These are phyloP conservation scores for Sapayoa aenigma DNA, from an alignment of 2,113 vertebrate genomes.

Conservation along the genomic window DNA sequence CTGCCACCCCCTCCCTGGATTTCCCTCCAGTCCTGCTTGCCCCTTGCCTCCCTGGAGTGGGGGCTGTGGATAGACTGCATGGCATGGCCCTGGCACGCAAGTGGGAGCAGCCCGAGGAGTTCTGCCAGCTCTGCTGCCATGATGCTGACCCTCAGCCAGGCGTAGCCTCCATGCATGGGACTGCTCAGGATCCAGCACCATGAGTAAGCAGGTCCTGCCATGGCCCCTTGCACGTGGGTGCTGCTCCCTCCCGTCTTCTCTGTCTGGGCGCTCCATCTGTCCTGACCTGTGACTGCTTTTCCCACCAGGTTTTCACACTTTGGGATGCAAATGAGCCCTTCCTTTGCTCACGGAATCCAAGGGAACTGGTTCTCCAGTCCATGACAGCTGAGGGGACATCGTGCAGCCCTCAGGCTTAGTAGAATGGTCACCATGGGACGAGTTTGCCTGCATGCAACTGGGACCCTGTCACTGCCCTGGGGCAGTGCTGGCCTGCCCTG, in stretches of 20 bases:
- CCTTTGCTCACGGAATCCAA: not conserved
- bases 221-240: not conserved
- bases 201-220: not conserved
- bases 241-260: not conserved
- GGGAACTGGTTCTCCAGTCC: not conserved
- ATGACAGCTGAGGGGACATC: not conserved
- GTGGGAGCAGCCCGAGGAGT: not conserved
- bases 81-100: rapidly evolving
- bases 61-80: rapidly evolving
- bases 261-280: rapidly evolving
- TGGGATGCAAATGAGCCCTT: not conserved
- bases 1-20: not conserved
- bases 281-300: not conserved
- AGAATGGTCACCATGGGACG: not conserved
- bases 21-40: not conserved
- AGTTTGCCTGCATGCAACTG: not conserved
- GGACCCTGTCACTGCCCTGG: not conserved
- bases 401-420: rapidly evolving
- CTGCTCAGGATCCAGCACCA: not conserved
- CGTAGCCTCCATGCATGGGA: rapidly evolving
- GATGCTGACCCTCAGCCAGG: not conserved
- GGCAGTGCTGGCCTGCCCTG: not conserved
- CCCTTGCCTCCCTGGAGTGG: not conserved
- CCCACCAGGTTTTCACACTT: not conserved
- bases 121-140: not conserved